Conservation (phyloP, 1,140 invertebrate genomes). For the Tetramorium parvispinum region DNA sequence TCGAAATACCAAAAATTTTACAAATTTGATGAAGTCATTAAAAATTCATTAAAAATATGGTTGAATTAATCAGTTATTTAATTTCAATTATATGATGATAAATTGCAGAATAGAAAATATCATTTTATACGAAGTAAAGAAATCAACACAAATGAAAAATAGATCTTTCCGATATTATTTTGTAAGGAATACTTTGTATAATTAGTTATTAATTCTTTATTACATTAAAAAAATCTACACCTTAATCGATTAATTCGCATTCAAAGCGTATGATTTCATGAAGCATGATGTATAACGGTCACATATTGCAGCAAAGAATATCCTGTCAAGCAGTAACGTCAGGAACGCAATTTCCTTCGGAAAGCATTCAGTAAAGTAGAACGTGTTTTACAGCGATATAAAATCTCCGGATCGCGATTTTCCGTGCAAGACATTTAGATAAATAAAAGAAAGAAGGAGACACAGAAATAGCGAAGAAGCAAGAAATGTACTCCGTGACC, state of each 20-base stretch:
- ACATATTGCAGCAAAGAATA: background rate
- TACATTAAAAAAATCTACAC: background rate
- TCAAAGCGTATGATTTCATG: background rate
- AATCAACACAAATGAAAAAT: background rate
- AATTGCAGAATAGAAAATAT: background rate
- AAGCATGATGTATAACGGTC: background rate
- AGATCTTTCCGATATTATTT: background rate
- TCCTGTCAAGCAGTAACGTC: constrained; percentile 8
- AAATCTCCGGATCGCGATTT: constrained; percentile 24
- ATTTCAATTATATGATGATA: background rate
- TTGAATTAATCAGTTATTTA: background rate
- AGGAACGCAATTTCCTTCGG: constrained; percentile 44
- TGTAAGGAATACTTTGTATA: background rate
- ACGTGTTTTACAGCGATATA: constrained; percentile 12
- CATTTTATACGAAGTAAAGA: background rate
- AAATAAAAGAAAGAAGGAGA: constrained; percentile 3
- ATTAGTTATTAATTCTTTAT: background rate
- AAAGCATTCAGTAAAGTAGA: constrained; percentile 16
- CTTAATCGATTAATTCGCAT: background rate
- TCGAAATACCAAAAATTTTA: background rate
- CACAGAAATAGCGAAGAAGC: too few species aligned
- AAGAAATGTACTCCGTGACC: background rate
- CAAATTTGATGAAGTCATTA: background rate
- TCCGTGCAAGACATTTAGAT: background rate
- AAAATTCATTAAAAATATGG: background rate